Conservation (phyloP, 2,797 vertebrate species). For the Hemibagrus guttatus region DNA sequence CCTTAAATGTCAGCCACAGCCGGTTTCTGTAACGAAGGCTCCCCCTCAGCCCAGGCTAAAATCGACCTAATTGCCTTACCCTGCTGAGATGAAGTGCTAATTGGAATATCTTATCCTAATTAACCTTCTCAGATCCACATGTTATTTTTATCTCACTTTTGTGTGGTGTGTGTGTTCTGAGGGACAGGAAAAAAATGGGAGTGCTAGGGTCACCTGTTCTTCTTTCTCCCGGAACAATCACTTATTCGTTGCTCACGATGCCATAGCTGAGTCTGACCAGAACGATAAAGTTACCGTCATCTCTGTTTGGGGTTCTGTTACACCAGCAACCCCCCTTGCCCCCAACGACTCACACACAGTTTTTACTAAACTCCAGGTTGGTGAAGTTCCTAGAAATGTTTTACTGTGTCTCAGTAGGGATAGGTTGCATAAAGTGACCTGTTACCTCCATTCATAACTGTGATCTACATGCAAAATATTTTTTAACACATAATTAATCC, state of each 20-base stretch:
- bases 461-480: constrained; percentile 50
- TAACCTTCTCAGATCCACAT: constrained; percentile 77
- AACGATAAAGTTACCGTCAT: constrained; percentile 54
- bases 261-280: constrained; percentile 41
- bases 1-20: constrained; percentile 63
- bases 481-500: constrained; percentile 49
- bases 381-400: constrained; percentile 13
- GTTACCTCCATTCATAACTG: constrained; percentile 56
- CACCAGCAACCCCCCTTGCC: background rate
- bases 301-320: constrained; percentile 51
- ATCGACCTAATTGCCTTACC: constrained; percentile 77
- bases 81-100: constrained; percentile 78
- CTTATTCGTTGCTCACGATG: constrained; percentile 56
- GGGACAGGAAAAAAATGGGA: constrained; percentile 52
- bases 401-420: constrained; percentile 18
- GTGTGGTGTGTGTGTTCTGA: constrained; percentile 40
- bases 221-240: constrained; percentile 45
- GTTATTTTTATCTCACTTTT: constrained; percentile 76
- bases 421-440: constrained; percentile 68
- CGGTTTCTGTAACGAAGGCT: constrained; percentile 46
- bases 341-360: background rate
- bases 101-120: constrained; percentile 80
- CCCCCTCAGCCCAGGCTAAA: constrained; percentile 62
- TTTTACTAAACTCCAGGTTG: background rate
- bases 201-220: constrained; percentile 46